Evolutionary conservation across 2,888 invertebrate species (phyloP).

Genomic region (Mechanitis mazaeus): DNA sequence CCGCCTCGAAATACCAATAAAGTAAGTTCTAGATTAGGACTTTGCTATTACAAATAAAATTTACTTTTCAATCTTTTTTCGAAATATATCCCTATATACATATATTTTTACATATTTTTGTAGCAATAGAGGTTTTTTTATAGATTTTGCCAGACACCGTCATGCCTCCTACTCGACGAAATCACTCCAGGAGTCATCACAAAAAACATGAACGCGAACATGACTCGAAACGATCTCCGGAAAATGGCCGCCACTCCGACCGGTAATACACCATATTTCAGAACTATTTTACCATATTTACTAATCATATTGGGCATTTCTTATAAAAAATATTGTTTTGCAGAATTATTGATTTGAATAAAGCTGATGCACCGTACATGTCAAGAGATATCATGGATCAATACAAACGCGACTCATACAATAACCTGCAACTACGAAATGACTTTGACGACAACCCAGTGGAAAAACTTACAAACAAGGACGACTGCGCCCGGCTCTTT

Average conservation of each 20-base stretch:
- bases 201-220: constrained; percentile 67
- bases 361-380: constrained; percentile 63
- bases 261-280: constrained; percentile 40
- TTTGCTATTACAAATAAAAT: background rate
- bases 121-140: constrained; percentile 4
- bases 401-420: constrained; percentile 55
- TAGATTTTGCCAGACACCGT: constrained; percentile 71
- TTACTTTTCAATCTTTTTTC: background rate
- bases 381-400: constrained; percentile 57
- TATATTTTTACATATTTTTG: constrained; percentile 1
- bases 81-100: background rate
- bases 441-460: constrained; percentile 63
- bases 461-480: constrained; percentile 64
- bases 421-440: constrained; percentile 40
- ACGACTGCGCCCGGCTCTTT: constrained; percentile 70
- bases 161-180: constrained; percentile 71
- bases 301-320: no score
- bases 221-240: constrained; percentile 64
- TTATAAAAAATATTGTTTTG: constrained; percentile 28
- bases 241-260: constrained; percentile 64
- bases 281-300: background rate
- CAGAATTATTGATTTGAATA: constrained; percentile 74
- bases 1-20: constrained; percentile 68
- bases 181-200: constrained; percentile 64
- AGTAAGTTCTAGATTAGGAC: constrained; percentile 40